phyloP scores from a whole-genome alignment of 2,797 vertebrate genomes.

The Chrysocyon brachyurus region DNA sequence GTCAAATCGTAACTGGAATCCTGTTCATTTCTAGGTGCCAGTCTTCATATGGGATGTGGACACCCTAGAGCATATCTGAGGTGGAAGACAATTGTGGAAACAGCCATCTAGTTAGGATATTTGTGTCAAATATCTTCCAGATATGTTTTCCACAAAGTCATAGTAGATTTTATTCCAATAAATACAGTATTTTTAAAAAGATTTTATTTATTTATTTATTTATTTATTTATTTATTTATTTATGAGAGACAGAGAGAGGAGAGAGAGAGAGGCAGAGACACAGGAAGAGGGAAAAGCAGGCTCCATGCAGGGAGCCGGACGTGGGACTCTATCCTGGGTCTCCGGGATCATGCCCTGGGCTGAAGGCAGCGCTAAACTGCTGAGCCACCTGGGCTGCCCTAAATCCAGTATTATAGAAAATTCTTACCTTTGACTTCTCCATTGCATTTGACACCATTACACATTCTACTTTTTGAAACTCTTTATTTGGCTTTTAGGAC shows the following conservation, averaged over 20 bases:
- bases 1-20: not conserved
- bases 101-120: not conserved
- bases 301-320: no score
- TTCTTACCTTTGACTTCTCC: constrained; percentile 13
- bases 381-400: not conserved
- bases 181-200: not conserved
- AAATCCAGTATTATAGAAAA: not conserved
- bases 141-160: not conserved
- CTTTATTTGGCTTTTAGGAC: not conserved
- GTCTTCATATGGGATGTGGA: not conserved
- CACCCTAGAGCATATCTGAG: not conserved
- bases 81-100: not conserved
- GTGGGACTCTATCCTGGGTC: no score
- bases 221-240: no score
- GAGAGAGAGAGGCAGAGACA: no score
- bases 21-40: not conserved
- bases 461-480: not conserved
- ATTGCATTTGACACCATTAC: not conserved
- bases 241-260: no score
- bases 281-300: no score
- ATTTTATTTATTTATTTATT: no score
- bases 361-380: no score
- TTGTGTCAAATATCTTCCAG: not conserved
- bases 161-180: not conserved
- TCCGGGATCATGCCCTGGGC: no score